Evolutionary conservation across 1,140 invertebrate species (phyloP).

Genomic region (Drosophila tani): DNA sequence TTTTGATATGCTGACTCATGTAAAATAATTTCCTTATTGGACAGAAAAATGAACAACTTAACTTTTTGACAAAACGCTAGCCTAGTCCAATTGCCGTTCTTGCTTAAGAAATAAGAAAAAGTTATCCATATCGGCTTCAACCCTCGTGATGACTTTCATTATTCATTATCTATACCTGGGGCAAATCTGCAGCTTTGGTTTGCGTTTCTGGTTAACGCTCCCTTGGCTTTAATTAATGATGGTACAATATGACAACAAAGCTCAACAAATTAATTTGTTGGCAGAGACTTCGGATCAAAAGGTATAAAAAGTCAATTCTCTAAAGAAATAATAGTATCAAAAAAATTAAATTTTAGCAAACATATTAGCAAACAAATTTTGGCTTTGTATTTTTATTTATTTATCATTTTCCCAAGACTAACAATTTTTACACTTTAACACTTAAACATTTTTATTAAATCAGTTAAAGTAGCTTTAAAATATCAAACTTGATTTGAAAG

Average conservation of each 20-base stretch:
- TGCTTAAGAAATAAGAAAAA: constrained; percentile 14
- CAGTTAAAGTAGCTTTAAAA: too few relatives aligned
- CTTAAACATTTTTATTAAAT: too few relatives aligned
- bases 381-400: too few relatives aligned
- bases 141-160: constrained; percentile 53
- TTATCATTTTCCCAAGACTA: too few relatives aligned
- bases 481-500: too few relatives aligned
- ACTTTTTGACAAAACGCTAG: constrained; percentile 58
- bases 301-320: not conserved
- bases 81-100: constrained; percentile 5
- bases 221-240: constrained; percentile 61
- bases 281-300: not conserved
- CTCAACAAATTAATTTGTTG: constrained; percentile 63
- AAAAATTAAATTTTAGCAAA: too few relatives aligned
- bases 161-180: constrained; percentile 63
- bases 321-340: not conserved
- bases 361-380: too few relatives aligned
- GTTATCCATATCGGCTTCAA: constrained; percentile 5
- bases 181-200: constrained; percentile 54
- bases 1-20: constrained; percentile 49
- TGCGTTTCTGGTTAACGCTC: constrained; percentile 22
- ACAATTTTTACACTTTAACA: too few relatives aligned
- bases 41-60: constrained; percentile 60
- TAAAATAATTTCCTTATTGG: constrained; percentile 63
- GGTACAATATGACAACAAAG: constrained; percentile 59